Evolutionary conservation across 2,113 vertebrate genomes (phyloP), one percentile per base, ranked within the genome.

Genomic region (Agelaius tricolor): DNA sequence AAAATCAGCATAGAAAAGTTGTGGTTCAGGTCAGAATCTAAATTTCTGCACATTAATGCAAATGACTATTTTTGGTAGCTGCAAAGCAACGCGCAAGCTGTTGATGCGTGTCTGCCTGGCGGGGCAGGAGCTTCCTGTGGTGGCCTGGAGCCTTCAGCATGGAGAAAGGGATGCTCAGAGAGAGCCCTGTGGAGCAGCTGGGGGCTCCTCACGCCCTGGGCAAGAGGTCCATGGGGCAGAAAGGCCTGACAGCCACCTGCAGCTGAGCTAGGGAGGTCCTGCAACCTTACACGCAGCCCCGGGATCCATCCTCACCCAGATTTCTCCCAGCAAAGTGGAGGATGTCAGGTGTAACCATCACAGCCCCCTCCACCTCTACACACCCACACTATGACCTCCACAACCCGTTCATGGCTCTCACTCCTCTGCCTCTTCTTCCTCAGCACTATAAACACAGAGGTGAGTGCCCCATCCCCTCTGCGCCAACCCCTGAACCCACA

Each of bases 261-360:
- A 59, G 5, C 20, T 3, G 0, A 43, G 35, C 14, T 21, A 31
- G 28, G 27, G 41, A 27, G 27, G 28, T 52, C 49, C 57, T 75
- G 20, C 9, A 24, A n/a, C 14, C 26, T 43, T n/a, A 21, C 5
- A 20, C 0, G 0, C 26, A 86, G 20, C 49, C 21, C 33, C 7
- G 7, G 37, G 9, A n/a, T 13, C 28, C 7, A 10, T 87, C 30
- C 37, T 46, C 13, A 57, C 14, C 6, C 0, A 0, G 6, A 37
- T 33, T 85, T 76, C 54, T 82, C 24, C 39, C 46, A 88, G 54
- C 28, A 46, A 57, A 26, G 30, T 16, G 20, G 33, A 71, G 12
- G 37, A 69, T 39, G 43, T 43, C 76, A 76, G 26, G 6, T 57
- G 10, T 19, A 61, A 15, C 24, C 52, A 78, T 3, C 44, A n/a